phyloP scores from a whole-genome alignment of 92 coral and sea anemone species.

The Porites cylindrica region DNA sequence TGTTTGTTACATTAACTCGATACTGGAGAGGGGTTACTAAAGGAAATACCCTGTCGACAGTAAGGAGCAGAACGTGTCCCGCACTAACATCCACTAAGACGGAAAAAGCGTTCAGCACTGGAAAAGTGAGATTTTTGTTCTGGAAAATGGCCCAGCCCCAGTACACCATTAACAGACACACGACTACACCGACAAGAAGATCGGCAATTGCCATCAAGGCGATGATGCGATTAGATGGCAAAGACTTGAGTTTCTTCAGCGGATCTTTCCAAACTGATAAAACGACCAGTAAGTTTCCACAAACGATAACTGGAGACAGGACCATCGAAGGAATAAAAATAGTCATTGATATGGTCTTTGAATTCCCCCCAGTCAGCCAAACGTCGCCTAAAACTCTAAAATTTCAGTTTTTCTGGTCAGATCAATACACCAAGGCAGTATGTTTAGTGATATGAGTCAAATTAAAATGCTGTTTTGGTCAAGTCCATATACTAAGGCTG shows the following conservation, averaged over 20 bases:
- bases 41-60: slow-evolving; percentile 1
- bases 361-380: no score
- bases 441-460: no score
- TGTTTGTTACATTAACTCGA: background rate
- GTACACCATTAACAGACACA: slow-evolving; percentile 1
- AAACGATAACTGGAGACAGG: background rate
- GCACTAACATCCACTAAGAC: background rate
- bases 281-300: slow-evolving; percentile 13
- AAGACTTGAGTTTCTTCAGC: slow-evolving; percentile 1
- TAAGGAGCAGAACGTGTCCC: background rate
- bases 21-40: slow-evolving; percentile 8
- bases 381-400: no score
- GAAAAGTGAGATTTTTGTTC: background rate
- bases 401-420: no score
- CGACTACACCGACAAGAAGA: slow-evolving; percentile 1
- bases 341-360: background rate
- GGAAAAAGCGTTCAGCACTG: background rate
- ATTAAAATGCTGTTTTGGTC: no score
- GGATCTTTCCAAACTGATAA: slow-evolving; percentile 28
- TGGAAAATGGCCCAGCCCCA: background rate
- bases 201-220: slow-evolving; percentile 6
- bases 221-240: slow-evolving; percentile 4
- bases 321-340: background rate
- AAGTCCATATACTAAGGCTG: no score
- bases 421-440: no score